Evolutionary conservation across 2,888 invertebrate genomes (phyloP).

Genomic region (Laspeyria flexula): DNA sequence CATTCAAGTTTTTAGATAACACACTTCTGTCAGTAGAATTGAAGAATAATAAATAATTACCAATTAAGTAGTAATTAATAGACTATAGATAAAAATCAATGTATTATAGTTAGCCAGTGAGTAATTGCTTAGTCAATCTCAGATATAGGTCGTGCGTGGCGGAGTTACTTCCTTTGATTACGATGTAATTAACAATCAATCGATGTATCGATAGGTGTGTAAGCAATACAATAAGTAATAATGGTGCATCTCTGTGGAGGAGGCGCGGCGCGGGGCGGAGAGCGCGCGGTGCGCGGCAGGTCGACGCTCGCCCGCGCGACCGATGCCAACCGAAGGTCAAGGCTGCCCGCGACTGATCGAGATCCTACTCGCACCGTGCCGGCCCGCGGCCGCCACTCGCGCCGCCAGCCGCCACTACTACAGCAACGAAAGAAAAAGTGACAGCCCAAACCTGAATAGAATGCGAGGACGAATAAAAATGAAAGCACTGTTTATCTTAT

Average conservation of each 20-base stretch:
- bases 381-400: slow-evolving; percentile 15
- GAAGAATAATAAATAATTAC: too few relatives aligned
- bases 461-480: slow-evolving; percentile 84
- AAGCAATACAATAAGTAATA: slow-evolving; percentile 23
- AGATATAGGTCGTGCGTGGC: neutral
- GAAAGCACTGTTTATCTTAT: slow-evolving; percentile 73
- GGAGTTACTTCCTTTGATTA: slow-evolving; percentile 7
- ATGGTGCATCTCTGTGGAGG: slow-evolving; percentile 52
- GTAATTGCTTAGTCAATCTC: slow-evolving; percentile 14
- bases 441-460: slow-evolving; percentile 83
- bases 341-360: slow-evolving; percentile 71
- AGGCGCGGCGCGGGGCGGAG: slow-evolving; percentile 50
- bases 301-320: slow-evolving; percentile 80
- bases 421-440: slow-evolving; percentile 84
- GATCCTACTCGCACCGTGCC: slow-evolving; percentile 58
- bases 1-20: neutral
- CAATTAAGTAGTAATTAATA: too few relatives aligned
- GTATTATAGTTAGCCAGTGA: neutral
- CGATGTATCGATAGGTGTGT: slow-evolving; percentile 38
- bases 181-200: slow-evolving; percentile 22
- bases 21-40: neutral
- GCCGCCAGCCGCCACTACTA: slow-evolving; percentile 49
- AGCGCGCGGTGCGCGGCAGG: slow-evolving; percentile 56
- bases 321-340: slow-evolving; percentile 83
- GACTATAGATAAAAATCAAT: neutral